phyloP scores from a whole-genome alignment of 2,888 invertebrate species.

The Halocaridina rubra region DNA sequence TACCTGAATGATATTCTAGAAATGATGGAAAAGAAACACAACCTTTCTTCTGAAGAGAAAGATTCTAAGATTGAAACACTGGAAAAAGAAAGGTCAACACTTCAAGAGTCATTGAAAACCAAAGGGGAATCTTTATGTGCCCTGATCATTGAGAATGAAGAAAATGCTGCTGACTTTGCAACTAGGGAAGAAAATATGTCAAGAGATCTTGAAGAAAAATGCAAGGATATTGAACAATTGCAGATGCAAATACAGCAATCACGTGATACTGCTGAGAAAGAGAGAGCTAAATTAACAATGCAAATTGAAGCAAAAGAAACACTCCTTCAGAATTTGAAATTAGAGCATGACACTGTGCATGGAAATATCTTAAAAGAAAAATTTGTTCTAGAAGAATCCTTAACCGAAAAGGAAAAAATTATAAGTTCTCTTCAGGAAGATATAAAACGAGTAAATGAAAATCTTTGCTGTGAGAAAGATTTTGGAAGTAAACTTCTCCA shows the following conservation, averaged over 20 bases:
- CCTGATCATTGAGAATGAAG: not conserved
- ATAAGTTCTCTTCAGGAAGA: not conserved
- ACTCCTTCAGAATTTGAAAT: not conserved
- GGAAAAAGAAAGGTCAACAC: not conserved
- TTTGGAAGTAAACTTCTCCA: no score
- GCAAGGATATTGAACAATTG: not conserved
- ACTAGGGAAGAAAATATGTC: not conserved
- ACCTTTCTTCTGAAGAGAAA: not conserved
- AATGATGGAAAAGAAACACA: not conserved
- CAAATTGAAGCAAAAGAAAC: slow-evolving; percentile 12
- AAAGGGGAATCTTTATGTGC: not conserved
- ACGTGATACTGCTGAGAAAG: not conserved
- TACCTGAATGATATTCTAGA: not conserved
- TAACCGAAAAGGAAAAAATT: not conserved
- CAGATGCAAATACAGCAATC: not conserved
- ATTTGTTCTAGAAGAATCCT: not conserved
- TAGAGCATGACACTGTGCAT: not conserved
- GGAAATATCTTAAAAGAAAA: not conserved
- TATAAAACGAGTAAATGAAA: not conserved
- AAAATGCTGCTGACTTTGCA: not conserved
- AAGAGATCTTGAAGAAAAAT: not conserved
- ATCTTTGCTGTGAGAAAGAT: not conserved
- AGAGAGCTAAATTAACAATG: not conserved
- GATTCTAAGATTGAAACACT: not conserved
- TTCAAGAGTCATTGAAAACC: not conserved